Evolutionary conservation across 2,888 invertebrate species (phyloP).

Genomic region (Spilarctia lutea): DNA sequence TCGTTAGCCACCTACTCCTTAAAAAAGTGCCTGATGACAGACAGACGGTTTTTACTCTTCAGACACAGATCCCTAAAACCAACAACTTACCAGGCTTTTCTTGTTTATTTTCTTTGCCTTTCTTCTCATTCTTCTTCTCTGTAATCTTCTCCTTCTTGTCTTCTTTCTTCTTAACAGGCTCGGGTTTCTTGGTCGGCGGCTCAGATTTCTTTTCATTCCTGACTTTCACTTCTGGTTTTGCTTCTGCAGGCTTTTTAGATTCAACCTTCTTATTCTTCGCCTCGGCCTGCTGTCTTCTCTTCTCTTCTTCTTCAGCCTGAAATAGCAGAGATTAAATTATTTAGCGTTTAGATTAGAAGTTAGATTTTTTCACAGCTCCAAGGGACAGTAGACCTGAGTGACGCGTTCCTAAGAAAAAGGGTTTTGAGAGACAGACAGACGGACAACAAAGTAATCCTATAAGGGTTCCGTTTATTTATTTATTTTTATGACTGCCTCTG

Average conservation of each 20-base stretch:
- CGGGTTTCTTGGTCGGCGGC: slow-evolving; percentile 48
- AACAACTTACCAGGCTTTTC: slow-evolving; percentile 68
- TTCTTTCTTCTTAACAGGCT: slow-evolving; percentile 60
- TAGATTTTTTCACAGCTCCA: no score
- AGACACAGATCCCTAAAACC: not conserved
- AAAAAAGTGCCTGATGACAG: no score
- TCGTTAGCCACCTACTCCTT: no score
- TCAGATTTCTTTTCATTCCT: slow-evolving; percentile 63
- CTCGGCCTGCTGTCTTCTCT: slow-evolving; percentile 55
- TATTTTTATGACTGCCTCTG: no score
- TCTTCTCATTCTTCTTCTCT: slow-evolving; percentile 66
- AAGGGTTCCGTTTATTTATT: no score
- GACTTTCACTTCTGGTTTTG: slow-evolving; percentile 50
- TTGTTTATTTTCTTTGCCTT: slow-evolving; percentile 65
- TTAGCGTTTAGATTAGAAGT: no score
- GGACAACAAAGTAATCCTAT: no score
- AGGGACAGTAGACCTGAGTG: no score
- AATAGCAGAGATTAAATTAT: not conserved
- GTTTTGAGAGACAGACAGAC: no score
- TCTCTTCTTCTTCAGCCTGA: slow-evolving; percentile 74
- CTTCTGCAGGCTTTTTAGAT: slow-evolving; percentile 49
- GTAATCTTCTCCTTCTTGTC: slow-evolving; percentile 57
- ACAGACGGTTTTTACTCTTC: no score
- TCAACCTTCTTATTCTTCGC: slow-evolving; percentile 60
- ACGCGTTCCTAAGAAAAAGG: no score